A percentile compares a stretch with the other conserved stretches of the same genome.
Evolutionary conservation across 2,797 vertebrate species (phyloP).

Genomic region (Intellagama lesueurii): DNA sequence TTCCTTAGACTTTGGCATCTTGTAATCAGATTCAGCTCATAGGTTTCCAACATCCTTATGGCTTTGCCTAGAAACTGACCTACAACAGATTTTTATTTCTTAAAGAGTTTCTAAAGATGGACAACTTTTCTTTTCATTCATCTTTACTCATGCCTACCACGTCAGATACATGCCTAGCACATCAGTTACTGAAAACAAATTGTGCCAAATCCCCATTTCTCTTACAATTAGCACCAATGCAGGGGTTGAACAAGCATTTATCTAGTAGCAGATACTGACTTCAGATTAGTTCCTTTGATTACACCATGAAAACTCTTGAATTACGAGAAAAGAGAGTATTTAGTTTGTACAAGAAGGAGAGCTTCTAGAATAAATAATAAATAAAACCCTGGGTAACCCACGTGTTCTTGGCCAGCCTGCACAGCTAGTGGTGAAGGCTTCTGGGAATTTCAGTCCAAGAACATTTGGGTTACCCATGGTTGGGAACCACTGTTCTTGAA

Average conservation of each 20-base stretch:
- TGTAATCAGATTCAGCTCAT: neutral
- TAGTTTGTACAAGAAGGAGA: neutral
- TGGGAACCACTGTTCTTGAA: too few species aligned
- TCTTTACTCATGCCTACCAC: neutral
- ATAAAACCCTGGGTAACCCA: neutral
- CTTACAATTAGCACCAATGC: conserved; percentile 16
- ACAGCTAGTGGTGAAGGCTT: too few species aligned
- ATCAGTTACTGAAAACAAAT: conserved; percentile 46
- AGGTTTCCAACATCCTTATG: neutral
- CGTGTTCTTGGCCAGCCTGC: too few species aligned
- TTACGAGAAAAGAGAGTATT: conserved; percentile 2
- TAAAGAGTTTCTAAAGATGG: neutral
- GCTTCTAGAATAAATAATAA: neutral
- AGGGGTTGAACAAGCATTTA: neutral
- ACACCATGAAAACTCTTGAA: neutral
- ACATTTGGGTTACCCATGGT: too few species aligned
- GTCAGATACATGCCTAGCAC: neutral
- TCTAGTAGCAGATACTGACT: neutral
- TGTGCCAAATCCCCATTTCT: conserved; percentile 39
- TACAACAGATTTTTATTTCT: neutral
- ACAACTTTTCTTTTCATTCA: neutral
- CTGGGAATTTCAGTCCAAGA: too few species aligned
- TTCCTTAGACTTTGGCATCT: neutral
- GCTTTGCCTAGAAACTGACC: neutral
- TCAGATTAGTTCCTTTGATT: conserved; percentile 15